Evolutionary conservation across 2,888 invertebrate genomes (phyloP).

Genomic region (Ennomos quercinarius): DNA sequence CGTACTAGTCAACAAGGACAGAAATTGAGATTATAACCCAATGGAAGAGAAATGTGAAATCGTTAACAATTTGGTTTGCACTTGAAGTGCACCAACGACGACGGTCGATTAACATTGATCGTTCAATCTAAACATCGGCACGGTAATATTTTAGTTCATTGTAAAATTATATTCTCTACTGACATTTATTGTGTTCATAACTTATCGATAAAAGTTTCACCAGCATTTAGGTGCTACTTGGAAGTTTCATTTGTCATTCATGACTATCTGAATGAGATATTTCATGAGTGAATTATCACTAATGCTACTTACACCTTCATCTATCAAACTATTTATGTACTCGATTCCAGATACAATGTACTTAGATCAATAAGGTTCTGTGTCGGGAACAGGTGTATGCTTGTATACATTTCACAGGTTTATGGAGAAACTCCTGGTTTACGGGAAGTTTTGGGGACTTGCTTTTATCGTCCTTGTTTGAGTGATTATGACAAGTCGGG

Average conservation of each 20-base stretch:
- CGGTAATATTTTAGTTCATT: too few species aligned
- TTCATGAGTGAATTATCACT: too few species aligned
- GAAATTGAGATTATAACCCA: neutral
- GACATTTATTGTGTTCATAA: too few species aligned
- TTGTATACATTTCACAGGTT: constrained; percentile 20
- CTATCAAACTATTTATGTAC: neutral
- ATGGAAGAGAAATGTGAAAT: neutral
- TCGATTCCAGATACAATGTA: too few species aligned
- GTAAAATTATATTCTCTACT: too few species aligned
- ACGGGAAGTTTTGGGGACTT: constrained; percentile 18
- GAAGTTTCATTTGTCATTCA: too few species aligned
- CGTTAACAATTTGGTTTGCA: too few species aligned
- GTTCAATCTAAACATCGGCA: too few species aligned
- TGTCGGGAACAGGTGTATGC: constrained; percentile 23
- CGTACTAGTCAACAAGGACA: neutral
- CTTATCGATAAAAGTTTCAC: too few species aligned
- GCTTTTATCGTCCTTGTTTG: constrained; percentile 21
- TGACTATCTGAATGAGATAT: too few species aligned
- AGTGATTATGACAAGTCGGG: constrained; percentile 11
- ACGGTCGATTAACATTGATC: neutral
- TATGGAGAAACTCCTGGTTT: constrained; percentile 19
- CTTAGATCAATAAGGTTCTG: constrained; percentile 18
- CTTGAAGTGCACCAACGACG: constrained; percentile 4
- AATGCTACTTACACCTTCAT: neutral
- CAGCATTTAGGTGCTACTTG: too few species aligned